Evolutionary conservation across 2,797 vertebrate genomes (phyloP).

Genomic region (Emys orbicularis): DNA sequence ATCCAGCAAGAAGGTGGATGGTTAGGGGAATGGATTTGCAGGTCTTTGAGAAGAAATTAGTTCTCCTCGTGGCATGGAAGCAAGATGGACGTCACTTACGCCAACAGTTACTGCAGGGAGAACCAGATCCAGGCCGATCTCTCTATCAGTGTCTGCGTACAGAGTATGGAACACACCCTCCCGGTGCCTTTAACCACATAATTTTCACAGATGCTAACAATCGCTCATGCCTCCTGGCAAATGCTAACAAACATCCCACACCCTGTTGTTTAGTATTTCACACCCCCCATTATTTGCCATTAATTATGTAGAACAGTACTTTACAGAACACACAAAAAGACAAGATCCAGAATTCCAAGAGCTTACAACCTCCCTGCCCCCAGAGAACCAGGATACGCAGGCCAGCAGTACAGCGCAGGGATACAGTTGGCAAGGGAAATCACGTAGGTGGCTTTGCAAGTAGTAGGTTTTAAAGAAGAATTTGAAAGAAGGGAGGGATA

Average conservation of each 20-base stretch:
- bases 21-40: neutral
- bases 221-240: neutral
- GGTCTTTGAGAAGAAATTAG: neutral
- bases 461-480: neutral
- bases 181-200: neutral
- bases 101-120: neutral
- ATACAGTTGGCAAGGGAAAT: neutral
- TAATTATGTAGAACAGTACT: neutral
- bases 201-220: neutral
- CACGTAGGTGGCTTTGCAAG: neutral
- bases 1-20: neutral
- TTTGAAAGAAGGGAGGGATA: neutral
- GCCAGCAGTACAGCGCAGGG: neutral
- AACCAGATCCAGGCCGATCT: neutral
- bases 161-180: neutral
- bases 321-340: neutral
- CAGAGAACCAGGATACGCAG: neutral
- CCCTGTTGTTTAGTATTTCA: neutral
- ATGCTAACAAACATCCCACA: neutral
- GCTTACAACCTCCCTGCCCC: neutral
- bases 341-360: neutral
- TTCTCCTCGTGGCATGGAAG: neutral
- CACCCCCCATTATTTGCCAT: neutral
- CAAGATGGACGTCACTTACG: neutral
- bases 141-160: neutral